Percentiles rank a stretch among this genome's conserved stretches.
Conservation (phyloP, 2,113 vertebrate species). For the Centropristis striata region DNA sequence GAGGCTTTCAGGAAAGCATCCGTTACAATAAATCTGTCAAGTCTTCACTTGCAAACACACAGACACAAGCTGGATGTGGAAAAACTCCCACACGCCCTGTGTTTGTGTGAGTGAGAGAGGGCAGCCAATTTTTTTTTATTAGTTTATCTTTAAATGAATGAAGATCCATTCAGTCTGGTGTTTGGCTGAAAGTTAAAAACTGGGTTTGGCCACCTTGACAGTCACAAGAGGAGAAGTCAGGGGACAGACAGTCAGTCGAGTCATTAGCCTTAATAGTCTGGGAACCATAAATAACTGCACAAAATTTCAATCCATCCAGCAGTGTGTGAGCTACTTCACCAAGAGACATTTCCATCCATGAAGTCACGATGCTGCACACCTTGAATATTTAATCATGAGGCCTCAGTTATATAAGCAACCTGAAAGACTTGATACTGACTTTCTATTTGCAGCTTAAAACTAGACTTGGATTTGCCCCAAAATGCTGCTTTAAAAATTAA, state of each 20-base stretch:
- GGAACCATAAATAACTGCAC: background rate
- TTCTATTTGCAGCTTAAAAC: background rate
- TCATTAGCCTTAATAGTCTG: background rate
- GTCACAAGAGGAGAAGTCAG: background rate
- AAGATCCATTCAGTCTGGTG: background rate
- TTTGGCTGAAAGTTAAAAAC: background rate
- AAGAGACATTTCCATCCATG: background rate
- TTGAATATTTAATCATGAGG: background rate
- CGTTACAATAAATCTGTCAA: constrained; percentile 34
- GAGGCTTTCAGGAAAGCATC: constrained; percentile 27
- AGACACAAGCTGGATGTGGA: constrained; percentile 19
- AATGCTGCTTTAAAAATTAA: too few species aligned
- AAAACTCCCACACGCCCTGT: background rate
- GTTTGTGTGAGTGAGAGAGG: constrained; percentile 5
- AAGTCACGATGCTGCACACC: background rate
- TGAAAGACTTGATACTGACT: background rate
- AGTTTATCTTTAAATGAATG: constrained; percentile 29
- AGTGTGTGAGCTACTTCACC: background rate
- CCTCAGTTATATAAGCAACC: background rate
- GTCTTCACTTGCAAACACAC: constrained; percentile 18
- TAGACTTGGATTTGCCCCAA: background rate
- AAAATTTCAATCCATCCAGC: background rate
- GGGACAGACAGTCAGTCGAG: background rate
- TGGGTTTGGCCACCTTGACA: background rate
- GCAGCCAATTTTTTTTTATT: constrained; percentile 6